phyloP scores from a whole-genome alignment of 2,113 vertebrate genomes.

The Neomonachus schauinslandi region DNA sequence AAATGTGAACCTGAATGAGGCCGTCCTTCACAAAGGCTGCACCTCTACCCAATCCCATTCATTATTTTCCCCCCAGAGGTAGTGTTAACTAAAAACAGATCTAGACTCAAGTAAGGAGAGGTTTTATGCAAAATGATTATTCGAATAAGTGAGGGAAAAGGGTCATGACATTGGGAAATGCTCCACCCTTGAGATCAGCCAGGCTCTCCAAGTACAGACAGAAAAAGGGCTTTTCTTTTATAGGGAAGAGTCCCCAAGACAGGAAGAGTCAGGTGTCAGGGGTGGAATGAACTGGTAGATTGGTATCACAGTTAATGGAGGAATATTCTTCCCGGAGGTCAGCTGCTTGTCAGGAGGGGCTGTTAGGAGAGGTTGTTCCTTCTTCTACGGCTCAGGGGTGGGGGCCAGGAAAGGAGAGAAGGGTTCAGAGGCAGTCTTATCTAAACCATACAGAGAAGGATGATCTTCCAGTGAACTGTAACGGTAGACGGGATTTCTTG shows the following conservation, averaged over 20 bases:
- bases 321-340: neutral
- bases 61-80: neutral
- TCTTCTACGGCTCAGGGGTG: too few relatives aligned
- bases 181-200: neutral
- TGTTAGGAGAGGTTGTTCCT: neutral
- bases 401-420: neutral
- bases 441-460: neutral
- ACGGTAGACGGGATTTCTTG: fast-evolving
- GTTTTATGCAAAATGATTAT: neutral
- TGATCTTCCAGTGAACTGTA: neutral
- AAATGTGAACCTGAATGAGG: neutral
- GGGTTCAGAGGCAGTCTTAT: too few relatives aligned
- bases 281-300: neutral
- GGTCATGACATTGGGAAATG: neutral
- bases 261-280: neutral
- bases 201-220: neutral
- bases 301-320: neutral
- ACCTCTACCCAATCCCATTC: neutral
- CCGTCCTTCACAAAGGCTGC: too few relatives aligned
- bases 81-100: neutral
- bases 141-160: neutral
- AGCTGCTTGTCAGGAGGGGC: neutral
- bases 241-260: neutral
- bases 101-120: neutral
- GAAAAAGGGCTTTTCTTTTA: neutral